Conservation (phyloP, 2,113 vertebrate genomes). For the Isurus oxyrinchus region DNA sequence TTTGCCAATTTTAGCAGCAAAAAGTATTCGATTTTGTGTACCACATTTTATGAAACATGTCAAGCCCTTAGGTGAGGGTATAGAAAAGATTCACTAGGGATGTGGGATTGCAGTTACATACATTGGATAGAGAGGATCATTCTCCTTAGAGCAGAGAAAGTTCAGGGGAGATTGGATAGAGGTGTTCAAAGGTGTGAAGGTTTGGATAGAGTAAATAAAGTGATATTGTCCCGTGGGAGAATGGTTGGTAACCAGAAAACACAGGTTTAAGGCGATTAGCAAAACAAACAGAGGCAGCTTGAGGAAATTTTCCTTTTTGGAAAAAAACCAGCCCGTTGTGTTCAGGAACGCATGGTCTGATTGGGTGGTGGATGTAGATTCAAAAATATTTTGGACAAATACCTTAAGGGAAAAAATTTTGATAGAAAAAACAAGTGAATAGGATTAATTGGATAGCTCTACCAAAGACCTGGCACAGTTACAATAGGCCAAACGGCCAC, state of each 20-base stretch:
- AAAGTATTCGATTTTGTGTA: too few species aligned
- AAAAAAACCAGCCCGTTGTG: not conserved
- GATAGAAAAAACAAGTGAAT: not conserved
- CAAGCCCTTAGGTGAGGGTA: not conserved
- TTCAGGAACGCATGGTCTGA: not conserved
- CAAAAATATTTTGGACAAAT: not conserved
- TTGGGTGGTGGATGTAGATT: not conserved
- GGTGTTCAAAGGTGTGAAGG: not conserved
- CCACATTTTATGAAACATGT: too few species aligned
- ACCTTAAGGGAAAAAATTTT: not conserved
- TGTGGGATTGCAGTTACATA: not conserved
- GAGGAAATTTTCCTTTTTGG: not conserved
- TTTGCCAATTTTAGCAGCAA: too few species aligned
- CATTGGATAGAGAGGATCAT: not conserved
- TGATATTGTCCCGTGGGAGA: not conserved
- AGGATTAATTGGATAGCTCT: not conserved
- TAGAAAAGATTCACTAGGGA: not conserved
- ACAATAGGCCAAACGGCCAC: not conserved
- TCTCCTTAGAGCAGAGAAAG: not conserved
- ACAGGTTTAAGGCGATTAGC: not conserved
- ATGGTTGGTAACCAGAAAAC: not conserved
- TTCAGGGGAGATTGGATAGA: not conserved
- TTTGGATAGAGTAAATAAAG: not conserved
- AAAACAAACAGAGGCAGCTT: not conserved
- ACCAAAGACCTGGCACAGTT: not conserved